These are phyloP conservation scores for Apodemia mormo DNA, from an alignment of 2,888 invertebrate genomes.

Conservation along the genomic window DNA sequence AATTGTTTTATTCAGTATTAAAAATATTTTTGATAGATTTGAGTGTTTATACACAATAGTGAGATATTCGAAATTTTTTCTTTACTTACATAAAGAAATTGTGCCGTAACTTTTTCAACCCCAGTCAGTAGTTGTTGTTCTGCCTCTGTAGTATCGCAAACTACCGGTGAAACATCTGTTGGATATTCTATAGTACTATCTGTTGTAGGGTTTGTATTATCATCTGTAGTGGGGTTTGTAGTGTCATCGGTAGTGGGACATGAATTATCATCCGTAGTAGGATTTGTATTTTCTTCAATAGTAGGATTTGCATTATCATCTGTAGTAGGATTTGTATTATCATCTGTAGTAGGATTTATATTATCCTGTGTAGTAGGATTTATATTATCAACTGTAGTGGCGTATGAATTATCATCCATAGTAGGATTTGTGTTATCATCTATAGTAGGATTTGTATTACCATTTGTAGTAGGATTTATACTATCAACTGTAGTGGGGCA, in stretches of 20 bases:
- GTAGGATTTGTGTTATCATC: too few species aligned
- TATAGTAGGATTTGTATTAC: background rate
- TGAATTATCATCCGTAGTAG: too few species aligned
- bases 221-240: background rate
- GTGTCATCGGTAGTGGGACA: too few species aligned
- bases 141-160: background rate
- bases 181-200: background rate
- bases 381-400: background rate
- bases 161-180: background rate
- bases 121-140: background rate
- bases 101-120: background rate
- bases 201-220: background rate
- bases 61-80: too few species aligned
- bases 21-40: too few species aligned
- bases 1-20: too few species aligned
- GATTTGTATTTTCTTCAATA: too few species aligned
- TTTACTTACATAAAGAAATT: background rate
- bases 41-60: too few species aligned
- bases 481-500: background rate
- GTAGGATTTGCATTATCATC: background rate
- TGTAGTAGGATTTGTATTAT: background rate
- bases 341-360: background rate
- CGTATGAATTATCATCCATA: too few species aligned
- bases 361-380: too few species aligned
- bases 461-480: background rate